Percentiles rank a stretch among this genome's conserved stretches.
Conservation (phyloP, 2,888 invertebrate genomes). For the Rhabditoides inermis region DNA sequence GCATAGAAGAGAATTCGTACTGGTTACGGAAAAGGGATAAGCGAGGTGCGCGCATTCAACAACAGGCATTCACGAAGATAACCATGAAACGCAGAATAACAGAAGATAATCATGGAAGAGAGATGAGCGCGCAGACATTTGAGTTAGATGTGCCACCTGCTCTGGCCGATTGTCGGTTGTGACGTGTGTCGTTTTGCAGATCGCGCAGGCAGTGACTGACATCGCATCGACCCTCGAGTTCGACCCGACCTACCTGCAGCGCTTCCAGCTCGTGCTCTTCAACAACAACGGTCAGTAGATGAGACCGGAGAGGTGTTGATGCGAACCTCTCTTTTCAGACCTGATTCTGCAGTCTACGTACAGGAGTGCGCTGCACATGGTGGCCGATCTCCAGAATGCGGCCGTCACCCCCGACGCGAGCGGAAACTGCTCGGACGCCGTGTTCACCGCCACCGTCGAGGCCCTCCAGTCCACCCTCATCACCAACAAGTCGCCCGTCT, state of each 20-base stretch:
- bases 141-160: no score
- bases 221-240: conserved; percentile 14
- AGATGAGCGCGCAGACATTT: no score
- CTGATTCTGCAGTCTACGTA: conserved; percentile 2
- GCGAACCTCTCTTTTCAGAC: conserved; percentile 10
- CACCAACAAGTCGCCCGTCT: conserved; percentile 28
- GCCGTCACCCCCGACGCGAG: neutral
- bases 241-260: conserved; percentile 27
- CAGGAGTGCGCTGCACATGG: neutral
- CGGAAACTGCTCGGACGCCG: conserved; percentile 18
- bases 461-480: neutral
- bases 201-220: conserved; percentile 6
- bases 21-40: neutral
- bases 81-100: no score
- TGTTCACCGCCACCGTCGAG: conserved; percentile 16
- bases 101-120: no score
- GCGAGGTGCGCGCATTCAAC: neutral
- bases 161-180: no score
- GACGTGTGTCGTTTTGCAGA: no score
- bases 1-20: neutral
- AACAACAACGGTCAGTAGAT: conserved; percentile 27
- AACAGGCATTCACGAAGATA: no score
- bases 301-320: neutral
- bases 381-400: conserved; percentile 4
- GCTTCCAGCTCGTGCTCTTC: conserved; percentile 33